A percentile compares a stretch with the other conserved stretches of the same genome.
These are phyloP conservation scores for Saturnia japonica DNA, from an alignment of 2,888 invertebrate species.

Conservation along the genomic window DNA sequence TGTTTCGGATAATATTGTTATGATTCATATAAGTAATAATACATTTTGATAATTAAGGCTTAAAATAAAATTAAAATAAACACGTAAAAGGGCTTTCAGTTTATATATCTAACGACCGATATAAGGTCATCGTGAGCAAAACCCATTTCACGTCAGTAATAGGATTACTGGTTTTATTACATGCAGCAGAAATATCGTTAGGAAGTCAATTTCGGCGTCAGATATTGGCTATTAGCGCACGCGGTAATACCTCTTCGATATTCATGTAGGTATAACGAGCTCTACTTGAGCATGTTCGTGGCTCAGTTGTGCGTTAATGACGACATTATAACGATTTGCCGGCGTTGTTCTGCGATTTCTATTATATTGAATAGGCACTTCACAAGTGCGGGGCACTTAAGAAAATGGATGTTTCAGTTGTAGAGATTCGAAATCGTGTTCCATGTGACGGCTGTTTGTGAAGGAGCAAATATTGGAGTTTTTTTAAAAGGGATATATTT, in stretches of 20 bases:
- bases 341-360: constrained; percentile 18
- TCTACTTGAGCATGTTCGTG: constrained; percentile 64
- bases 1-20: too few relatives aligned
- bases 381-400: constrained; percentile 1
- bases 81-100: not conserved
- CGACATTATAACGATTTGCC: constrained; percentile 24
- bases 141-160: constrained; percentile 65
- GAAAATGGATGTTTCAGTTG: constrained; percentile 6
- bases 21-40: too few relatives aligned
- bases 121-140: constrained; percentile 56
- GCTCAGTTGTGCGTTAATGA: constrained; percentile 44
- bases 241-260: constrained; percentile 72
- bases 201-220: constrained; percentile 77
- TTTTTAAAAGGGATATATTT: not conserved
- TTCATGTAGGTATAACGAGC: constrained; percentile 61
- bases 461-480: constrained; percentile 6
- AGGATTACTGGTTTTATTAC: constrained; percentile 78
- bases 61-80: not conserved
- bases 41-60: not conserved
- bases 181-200: constrained; percentile 78
- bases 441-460: not conserved
- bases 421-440: not conserved
- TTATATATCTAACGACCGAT: constrained; percentile 25
- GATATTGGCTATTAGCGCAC: constrained; percentile 79
- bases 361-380: constrained; percentile 19